These are phyloP conservation scores for Nesidiocoris tenuis DNA, from an alignment of 2,888 invertebrate species.

Conservation along the genomic window DNA sequence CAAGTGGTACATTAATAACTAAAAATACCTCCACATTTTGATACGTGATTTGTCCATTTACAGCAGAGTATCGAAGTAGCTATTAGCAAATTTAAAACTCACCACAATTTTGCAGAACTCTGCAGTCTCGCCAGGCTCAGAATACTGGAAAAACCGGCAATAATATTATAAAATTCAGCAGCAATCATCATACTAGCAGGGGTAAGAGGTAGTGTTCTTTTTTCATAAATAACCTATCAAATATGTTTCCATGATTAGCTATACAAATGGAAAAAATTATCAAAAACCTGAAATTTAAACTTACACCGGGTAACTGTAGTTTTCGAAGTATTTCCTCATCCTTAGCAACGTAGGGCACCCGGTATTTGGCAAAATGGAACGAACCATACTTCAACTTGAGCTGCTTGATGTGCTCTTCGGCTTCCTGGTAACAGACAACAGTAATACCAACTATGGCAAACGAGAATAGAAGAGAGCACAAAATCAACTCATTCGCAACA, in stretches of 20 bases:
- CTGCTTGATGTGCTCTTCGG: conserved; percentile 72
- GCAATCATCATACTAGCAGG: no score
- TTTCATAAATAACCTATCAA: no score
- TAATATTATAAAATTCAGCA: background rate
- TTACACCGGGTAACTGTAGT: conserved; percentile 61
- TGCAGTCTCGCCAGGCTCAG: conserved; percentile 4
- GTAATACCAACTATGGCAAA: no score
- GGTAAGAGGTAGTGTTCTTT: no score
- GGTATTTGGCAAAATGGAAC: conserved; percentile 72
- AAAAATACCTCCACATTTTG: no score
- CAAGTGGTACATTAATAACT: no score
- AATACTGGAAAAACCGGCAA: conserved; percentile 28
- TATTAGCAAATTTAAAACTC: conserved; percentile 13
- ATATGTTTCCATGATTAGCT: no score
- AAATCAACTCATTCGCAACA: no score
- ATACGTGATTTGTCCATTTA: no score
- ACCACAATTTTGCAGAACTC: conserved; percentile 28
- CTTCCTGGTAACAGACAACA: conserved; percentile 60
- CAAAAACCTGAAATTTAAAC: no score
- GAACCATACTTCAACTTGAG: conserved; percentile 69
- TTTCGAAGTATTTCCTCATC: conserved; percentile 64
- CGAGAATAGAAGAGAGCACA: no score
- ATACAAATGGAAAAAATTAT: background rate
- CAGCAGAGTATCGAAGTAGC: no score
- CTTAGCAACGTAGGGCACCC: conserved; percentile 59